Base-by-base conservation (phyloP, 1,140 invertebrate genomes). In the Chironomus striatipennis region DNA sequence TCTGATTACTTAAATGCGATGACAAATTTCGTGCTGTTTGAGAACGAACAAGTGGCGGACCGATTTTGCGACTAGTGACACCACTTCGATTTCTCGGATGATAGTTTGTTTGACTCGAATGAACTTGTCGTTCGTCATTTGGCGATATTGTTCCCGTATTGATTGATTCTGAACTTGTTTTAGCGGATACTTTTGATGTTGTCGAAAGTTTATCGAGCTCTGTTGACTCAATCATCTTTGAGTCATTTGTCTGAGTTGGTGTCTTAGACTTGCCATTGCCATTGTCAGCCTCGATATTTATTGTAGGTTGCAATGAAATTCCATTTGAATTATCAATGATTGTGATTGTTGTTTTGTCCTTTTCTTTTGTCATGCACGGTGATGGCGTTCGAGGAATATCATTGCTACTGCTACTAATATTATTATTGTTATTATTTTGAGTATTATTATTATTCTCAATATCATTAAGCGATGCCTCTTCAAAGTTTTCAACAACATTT, bases 1-100 rank as follows among this genome's bases (percentile, higher is more conserved):
- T 18, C 20, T 70, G 65, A 70, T 57, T 57, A 57, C 10, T 70
- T 17, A 70, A 20, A 21, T 70, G 65, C 18, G 65, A 70, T 20
- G 65, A 70, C 18, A 70, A 70, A 10, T 70, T 70, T 20, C 17
- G n/a, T 42, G 74, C 73, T 20, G 79, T 76, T 43, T 73, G 42
- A n/a, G 75, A 24, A 20, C 24, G 18, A 17, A 74, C 43, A 15
- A 74, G 72, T 42, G 72, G 72, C 18, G 65, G 65, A 21, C 65
- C 65, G 0, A 70, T 20, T 70, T 70, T 70, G 18, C 65, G 65
- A 18, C n/a, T 57, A 8, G 10, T 7, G 7, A 18, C 6, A 4
- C 65, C 65, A 70, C 65, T 70, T 20, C 65, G 65, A 70, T 70
- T 70, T 10, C 65, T 15, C 2, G 65, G 18, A 70, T 70, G 65